Base-by-base conservation (phyloP, 2,888 invertebrate species). In the Acronicta leporina region DNA sequence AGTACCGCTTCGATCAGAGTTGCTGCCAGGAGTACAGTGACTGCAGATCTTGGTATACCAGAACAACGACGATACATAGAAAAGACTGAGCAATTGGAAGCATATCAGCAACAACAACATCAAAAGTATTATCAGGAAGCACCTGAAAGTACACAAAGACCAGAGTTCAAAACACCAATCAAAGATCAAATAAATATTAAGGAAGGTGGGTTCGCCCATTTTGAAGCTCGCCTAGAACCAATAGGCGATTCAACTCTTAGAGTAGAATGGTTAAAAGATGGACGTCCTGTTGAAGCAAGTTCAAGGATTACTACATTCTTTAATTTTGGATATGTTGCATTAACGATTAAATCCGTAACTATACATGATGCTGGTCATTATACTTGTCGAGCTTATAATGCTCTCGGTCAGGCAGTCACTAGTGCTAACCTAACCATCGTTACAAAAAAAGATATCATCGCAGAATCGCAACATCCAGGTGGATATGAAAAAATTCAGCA, bases 201-300 rank as follows among this genome's bases (percentile, higher is more conserved):
- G 83, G 99, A 99, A 95, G 98, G 98, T 75, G 98, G 98, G 74
- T 98, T 98, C 84, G 98, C 98, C 75, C 99, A 99, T 87, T 98
- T 99, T 84, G 99, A 99, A 95, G 98, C 98, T 76, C 97, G 98
- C 73, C 96, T 99, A 49, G 98, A 99, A 90, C 99, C 99, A 58
- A 95, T 98, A 68, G 98, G 98, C 49, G 99, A 99, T 90, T 96
- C 98, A 5, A 97, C 97, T 49, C 95, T 99, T 82, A 96, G 95
- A 87, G 98, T 99, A 42, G 98, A 98, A 92, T 99, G 99, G 98
- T 95, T 97, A 60, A 98, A 98, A 87, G 98, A 99, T 89, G 98
- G 98, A 60, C 96, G 96, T 72, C 97, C 97, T 43, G 96, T 98
- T 71, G 98, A 98, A 95, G 98, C 98, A 53, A 98, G 98, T 92